Evolutionary conservation across 1,140 invertebrate genomes (phyloP), one percentile per base, ranked within the genome.

Genomic region (Diorhabda carinulata): DNA sequence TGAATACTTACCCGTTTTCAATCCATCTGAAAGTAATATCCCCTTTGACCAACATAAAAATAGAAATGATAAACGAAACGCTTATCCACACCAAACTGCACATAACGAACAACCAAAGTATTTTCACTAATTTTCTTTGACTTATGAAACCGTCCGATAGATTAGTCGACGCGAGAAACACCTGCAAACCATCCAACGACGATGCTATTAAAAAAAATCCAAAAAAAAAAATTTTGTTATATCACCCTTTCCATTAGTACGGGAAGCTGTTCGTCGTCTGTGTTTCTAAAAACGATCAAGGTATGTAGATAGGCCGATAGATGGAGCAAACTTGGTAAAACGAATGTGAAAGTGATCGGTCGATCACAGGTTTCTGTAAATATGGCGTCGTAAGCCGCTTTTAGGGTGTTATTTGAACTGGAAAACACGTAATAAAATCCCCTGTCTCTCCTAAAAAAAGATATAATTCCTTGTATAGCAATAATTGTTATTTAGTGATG

Each of bases 181-280:
- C 85, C 85, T 86, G 67, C 44, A 81, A 80, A 70, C 65, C 59
- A 59, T 1, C 25, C 25, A 25, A 25, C 25, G 25, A 25, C 25
- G 25, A 25, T 1, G 25, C 25, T 25, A 25, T 25, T 25, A 25
- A 25, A 25, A 25, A 25, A 25, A 25, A 25, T 1, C 2, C 25
- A 25, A n/a, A 52, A 57, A 25, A 57, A 68, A 67, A 10, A 60
- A 61, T 65, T 44, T 59, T 62, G 41, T 9, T 69, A 40, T 59
- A 70, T 80, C 45, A 81, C 92, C 74, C 92, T 87, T 81, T 96
- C 94, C 88, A 96, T 94, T n/a, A 96, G 82, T 81, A 92, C 92
- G 78, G 93, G 92, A 44, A 96, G 80, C 72, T 95, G 92, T 78
- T 96, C 93, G 78, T 93, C 93, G 80, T 95, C 91, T 60, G 91